These are phyloP conservation scores for Diorhabda carinulata DNA, from an alignment of 1,140 invertebrate species.

Conservation along the genomic window DNA sequence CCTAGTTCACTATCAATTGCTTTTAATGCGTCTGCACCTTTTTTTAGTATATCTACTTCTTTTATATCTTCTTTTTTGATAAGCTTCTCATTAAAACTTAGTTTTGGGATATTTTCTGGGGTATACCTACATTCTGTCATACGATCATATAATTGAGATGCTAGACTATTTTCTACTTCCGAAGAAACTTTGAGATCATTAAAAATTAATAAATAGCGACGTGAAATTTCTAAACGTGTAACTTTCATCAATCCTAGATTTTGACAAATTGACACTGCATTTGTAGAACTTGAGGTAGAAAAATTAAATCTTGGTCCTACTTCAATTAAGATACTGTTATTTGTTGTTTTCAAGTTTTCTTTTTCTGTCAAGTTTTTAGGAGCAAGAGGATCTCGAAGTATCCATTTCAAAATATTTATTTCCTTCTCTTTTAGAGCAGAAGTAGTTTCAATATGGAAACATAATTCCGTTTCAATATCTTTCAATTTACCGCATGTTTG, in stretches of 20 bases:
- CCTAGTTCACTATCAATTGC: constrained; percentile 80
- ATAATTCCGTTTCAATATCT: constrained; percentile 66
- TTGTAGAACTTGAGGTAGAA: constrained; percentile 90
- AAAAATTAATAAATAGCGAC: constrained; percentile 69
- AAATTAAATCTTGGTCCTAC: constrained; percentile 88
- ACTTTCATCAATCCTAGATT: constrained; percentile 73
- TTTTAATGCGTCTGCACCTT: constrained; percentile 75
- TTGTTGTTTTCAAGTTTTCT: constrained; percentile 40
- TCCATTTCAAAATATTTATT: constrained; percentile 62
- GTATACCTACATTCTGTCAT: constrained; percentile 78
- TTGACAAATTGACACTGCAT: constrained; percentile 89
- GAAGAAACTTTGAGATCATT: constrained; percentile 42
- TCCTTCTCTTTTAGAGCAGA: constrained; percentile 53
- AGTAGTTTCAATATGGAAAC: constrained; percentile 70
- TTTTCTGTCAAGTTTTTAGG: constrained; percentile 51
- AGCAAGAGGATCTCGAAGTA: constrained; percentile 64
- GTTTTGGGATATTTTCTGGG: constrained; percentile 64
- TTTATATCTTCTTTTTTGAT: constrained; percentile 48
- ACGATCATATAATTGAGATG: constrained; percentile 68
- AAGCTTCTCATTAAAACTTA: constrained; percentile 66
- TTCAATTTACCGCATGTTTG: constrained; percentile 27
- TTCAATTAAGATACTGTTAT: constrained; percentile 62
- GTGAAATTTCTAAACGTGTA: constrained; percentile 74
- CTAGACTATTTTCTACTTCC: constrained; percentile 53
- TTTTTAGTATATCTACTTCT: constrained; percentile 70